A percentile compares a stretch with the other conserved stretches of the same genome.
These are phyloP conservation scores for Tachysurus vachellii DNA, from an alignment of 2,113 vertebrate species.

Conservation along the genomic window DNA sequence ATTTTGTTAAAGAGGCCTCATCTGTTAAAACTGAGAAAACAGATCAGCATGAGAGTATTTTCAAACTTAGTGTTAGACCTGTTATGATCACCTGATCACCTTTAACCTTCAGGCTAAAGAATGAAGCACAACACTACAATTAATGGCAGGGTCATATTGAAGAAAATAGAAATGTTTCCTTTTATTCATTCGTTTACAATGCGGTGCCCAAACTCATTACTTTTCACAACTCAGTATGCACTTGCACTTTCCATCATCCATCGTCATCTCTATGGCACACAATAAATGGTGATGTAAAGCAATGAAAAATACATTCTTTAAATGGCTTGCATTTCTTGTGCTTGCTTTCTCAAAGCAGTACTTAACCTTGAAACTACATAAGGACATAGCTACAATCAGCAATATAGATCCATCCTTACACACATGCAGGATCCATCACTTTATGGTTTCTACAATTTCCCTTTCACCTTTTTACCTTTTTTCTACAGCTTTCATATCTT, in stretches of 20 bases:
- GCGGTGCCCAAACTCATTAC: neutral
- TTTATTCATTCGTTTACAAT: constrained; percentile 43
- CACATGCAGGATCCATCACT: constrained; percentile 35
- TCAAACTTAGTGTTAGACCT: neutral
- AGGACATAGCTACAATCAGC: constrained; percentile 26
- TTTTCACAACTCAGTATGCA: constrained; percentile 52
- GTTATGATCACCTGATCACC: neutral
- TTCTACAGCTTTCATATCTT: neutral
- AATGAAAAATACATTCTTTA: constrained; percentile 42
- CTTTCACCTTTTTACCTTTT: neutral
- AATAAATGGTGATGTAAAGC: constrained; percentile 34
- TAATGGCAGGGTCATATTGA: neutral
- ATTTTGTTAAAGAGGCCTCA: constrained; percentile 5
- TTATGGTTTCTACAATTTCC: constrained; percentile 30
- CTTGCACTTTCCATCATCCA: constrained; percentile 38
- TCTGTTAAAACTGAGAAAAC: neutral
- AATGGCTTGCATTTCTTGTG: constrained; percentile 43
- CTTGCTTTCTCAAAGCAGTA: constrained; percentile 57
- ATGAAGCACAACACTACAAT: neutral
- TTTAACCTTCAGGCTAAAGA: constrained; percentile 19
- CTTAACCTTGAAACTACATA: constrained; percentile 61
- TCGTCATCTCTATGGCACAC: neutral
- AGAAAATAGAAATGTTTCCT: constrained; percentile 18
- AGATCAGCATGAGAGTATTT: neutral
- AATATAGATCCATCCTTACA: constrained; percentile 54